Evolutionary conservation across 2,888 invertebrate genomes (phyloP), one percentile per base, ranked within the genome.

Genomic region (Spodoptera littoralis): DNA sequence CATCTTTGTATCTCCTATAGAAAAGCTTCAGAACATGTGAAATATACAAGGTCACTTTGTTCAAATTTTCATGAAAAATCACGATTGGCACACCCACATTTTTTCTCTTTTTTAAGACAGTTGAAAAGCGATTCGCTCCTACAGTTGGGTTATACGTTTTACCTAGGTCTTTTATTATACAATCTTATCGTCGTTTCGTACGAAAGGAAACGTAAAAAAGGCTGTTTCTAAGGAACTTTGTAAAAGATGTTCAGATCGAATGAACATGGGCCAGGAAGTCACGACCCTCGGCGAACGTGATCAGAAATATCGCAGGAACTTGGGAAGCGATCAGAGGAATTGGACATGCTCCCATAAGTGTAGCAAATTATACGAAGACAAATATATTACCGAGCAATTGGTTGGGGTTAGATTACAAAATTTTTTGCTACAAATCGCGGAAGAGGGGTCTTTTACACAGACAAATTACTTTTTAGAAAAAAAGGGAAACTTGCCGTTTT

Each of bases 271-370:
- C 43, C 47, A 54, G 73, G 51, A 69, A 65, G 53, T 56, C 65
- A 65, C 58, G 70, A 53, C 55, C 58, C 18, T 18, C 3, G 24
- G 9, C 8, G 54, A 13, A 69, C 75, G 65, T 73, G 73, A 69
- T 52, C 54, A 36, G 58, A 71, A 59, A 73, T 62, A 59, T 30
- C 47, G 50, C 42, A 18, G 12, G 47, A 45, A 58, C 13, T 60
- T 55, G 22, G 11, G 13, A 30, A 57, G 47, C 45, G 11, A 54
- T 58, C 45, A 8, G 36, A 30, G 22, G 3, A 51, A 56, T 60
- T 11, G 12, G 45, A 41, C 13, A 46, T 6, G 6, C 11, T 52
- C 30, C 53, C 44, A 24, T 52, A 36, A 47, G 13, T 55, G 24
- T 50, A 41, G 8, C 41, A 50, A 60, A 60, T 50, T 27, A 13